These are phyloP conservation scores for Heptranchias perlo DNA, from an alignment of 2,113 vertebrate genomes.

Conservation along the genomic window DNA sequence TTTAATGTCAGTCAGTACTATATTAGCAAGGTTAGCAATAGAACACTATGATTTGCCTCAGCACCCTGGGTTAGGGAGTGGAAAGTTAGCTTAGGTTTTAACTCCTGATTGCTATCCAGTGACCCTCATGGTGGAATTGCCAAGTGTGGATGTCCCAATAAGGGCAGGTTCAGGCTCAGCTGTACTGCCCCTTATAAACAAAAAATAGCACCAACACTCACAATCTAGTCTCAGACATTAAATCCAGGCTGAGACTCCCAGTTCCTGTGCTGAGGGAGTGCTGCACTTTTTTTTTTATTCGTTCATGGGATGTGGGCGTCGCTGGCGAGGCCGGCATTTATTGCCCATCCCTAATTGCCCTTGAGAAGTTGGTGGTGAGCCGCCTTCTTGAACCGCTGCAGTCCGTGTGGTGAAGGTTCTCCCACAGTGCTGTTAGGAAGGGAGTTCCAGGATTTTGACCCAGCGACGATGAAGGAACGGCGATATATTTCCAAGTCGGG, in stretches of 20 bases:
- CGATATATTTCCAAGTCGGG: too few species aligned
- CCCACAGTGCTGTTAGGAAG: too few species aligned
- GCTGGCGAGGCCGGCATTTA: too few species aligned
- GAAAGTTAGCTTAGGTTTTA: not conserved
- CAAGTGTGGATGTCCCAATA: not conserved
- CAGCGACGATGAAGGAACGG: too few species aligned
- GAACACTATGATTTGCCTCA: too few species aligned
- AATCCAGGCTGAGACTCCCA: not conserved
- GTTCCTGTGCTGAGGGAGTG: not conserved
- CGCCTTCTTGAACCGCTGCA: too few species aligned
- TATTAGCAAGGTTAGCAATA: not conserved
- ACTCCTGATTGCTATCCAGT: not conserved
- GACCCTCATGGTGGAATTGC: not conserved
- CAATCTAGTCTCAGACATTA: not conserved
- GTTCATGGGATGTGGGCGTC: too few species aligned
- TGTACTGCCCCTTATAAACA: not conserved
- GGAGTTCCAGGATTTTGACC: too few species aligned
- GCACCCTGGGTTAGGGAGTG: not conserved
- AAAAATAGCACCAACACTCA: not conserved
- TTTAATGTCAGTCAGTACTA: not conserved
- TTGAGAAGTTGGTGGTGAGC: too few species aligned
- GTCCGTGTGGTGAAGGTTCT: too few species aligned
- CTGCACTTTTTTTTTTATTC: too few species aligned
- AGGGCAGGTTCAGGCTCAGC: not conserved
- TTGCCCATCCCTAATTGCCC: too few species aligned